Conservation (phyloP, 2,113 vertebrate species). For the Coturnix japonica region DNA sequence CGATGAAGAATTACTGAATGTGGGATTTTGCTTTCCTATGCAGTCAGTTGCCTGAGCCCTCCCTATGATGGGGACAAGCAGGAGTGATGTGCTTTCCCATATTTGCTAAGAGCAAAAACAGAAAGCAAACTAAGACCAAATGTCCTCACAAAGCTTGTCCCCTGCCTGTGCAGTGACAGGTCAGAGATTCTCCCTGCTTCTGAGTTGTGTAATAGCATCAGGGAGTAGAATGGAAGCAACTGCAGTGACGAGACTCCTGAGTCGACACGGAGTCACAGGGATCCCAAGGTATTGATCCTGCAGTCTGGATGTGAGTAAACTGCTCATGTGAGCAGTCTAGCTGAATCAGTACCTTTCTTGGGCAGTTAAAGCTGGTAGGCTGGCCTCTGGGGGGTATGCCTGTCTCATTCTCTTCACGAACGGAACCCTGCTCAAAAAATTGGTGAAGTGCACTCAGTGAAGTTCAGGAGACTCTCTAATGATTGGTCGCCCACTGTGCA, state of each 20-base stretch:
- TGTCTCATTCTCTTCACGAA: background rate
- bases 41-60: background rate
- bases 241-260: background rate
- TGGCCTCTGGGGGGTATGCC: background rate
- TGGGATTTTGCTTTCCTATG: background rate
- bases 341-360: conserved; percentile 18
- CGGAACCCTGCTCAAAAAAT: background rate
- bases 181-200: background rate
- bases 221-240: background rate
- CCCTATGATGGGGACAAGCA: background rate
- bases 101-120: background rate
- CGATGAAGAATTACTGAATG: background rate
- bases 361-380: background rate
- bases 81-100: background rate
- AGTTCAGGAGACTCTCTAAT: background rate
- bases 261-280: background rate
- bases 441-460: background rate
- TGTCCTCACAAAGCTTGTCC: background rate
- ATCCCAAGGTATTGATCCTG: background rate
- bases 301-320: background rate
- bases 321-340: background rate
- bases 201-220: background rate
- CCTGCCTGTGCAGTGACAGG: background rate
- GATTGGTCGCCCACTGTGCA: background rate
- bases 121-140: background rate